Percentiles rank a stretch among this genome's conserved stretches.
phyloP scores from a whole-genome alignment of 2,888 invertebrate genomes.

The Dimorphilus gyrociliatus region DNA sequence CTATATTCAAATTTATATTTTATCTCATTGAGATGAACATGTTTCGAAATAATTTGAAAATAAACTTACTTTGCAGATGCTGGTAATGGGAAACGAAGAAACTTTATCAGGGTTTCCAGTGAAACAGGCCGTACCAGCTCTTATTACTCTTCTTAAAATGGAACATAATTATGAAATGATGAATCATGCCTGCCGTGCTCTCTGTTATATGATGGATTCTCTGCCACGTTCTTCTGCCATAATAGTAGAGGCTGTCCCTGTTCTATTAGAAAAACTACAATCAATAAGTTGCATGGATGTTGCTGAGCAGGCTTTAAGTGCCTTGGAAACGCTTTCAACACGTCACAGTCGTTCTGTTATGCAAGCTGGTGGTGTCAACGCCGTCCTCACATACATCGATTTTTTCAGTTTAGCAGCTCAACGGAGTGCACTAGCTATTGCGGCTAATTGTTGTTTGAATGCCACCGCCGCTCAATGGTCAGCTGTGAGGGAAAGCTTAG shows the following conservation, averaged over 20 bases:
- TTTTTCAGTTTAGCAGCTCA: conserved; percentile 98
- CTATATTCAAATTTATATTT: not conserved
- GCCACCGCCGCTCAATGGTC: conserved; percentile 83
- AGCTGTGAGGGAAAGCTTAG: conserved; percentile 69
- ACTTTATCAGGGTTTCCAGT: conserved; percentile 95
- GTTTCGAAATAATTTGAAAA: conserved; percentile 1
- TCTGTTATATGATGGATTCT: conserved; percentile 98
- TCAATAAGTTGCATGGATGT: conserved; percentile 99
- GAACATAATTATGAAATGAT: conserved; percentile 99
- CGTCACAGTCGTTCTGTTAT: conserved; percentile 90
- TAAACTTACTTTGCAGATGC: conserved; percentile 42
- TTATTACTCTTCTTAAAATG: conserved; percentile 76
- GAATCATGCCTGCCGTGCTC: conserved; percentile 94
- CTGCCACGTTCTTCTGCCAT: conserved; percentile 79
- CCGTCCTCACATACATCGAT: conserved; percentile 87
- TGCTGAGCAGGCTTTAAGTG: conserved; percentile 92
- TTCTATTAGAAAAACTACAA: conserved; percentile 82
- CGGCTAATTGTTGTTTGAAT: conserved; percentile 93
- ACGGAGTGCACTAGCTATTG: conserved; percentile 82
- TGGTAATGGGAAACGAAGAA: conserved; percentile 98
- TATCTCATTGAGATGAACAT: not conserved
- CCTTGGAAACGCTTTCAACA: conserved; percentile 86
- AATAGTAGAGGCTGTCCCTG: conserved; percentile 89
- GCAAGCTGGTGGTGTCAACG: conserved; percentile 64
- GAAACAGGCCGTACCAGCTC: conserved; percentile 86